A percentile compares a stretch with the other conserved stretches of the same genome.
Conservation (phyloP, 2,797 vertebrate genomes). For the Amniataba percoides region DNA sequence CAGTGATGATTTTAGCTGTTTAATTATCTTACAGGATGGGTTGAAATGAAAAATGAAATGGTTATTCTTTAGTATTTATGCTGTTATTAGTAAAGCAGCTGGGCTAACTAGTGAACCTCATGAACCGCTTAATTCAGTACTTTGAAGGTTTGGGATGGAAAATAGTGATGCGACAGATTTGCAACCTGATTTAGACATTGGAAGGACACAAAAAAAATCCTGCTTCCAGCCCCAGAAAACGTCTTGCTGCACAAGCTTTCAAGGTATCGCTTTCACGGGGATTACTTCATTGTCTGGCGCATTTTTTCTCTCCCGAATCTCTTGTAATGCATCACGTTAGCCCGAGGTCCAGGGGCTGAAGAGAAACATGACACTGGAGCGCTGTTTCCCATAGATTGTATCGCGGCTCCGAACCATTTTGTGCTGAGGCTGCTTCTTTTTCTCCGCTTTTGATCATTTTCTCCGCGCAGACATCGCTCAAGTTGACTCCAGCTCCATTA, state of each 20-base stretch:
- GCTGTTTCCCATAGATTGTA: conserved; percentile 64
- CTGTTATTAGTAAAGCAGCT: background rate
- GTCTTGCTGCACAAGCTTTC: conserved; percentile 36
- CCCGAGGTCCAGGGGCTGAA: conserved; percentile 39
- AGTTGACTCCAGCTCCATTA: conserved; percentile 49
- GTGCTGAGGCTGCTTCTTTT: conserved; percentile 58
- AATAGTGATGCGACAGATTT: background rate
- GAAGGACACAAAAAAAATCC: background rate
- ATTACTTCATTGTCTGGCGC: conserved; percentile 60
- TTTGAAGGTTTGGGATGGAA: background rate
- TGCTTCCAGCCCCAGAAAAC: conserved; percentile 5
- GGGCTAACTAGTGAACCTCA: background rate
- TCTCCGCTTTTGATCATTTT: conserved; percentile 60
- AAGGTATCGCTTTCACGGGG: conserved; percentile 51
- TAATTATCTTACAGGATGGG: background rate
- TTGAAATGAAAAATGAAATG: background rate
- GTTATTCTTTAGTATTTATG: background rate
- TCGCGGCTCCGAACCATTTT: conserved; percentile 42
- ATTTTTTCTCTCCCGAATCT: conserved; percentile 31
- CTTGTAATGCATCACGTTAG: conserved; percentile 50
- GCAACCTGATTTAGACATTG: conserved; percentile 11
- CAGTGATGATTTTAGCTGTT: background rate
- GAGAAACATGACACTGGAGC: conserved; percentile 61
- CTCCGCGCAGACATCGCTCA: conserved; percentile 30
- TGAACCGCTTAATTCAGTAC: background rate